phyloP scores from a whole-genome alignment of 2,113 vertebrate species.

The Lophius piscatorius region DNA sequence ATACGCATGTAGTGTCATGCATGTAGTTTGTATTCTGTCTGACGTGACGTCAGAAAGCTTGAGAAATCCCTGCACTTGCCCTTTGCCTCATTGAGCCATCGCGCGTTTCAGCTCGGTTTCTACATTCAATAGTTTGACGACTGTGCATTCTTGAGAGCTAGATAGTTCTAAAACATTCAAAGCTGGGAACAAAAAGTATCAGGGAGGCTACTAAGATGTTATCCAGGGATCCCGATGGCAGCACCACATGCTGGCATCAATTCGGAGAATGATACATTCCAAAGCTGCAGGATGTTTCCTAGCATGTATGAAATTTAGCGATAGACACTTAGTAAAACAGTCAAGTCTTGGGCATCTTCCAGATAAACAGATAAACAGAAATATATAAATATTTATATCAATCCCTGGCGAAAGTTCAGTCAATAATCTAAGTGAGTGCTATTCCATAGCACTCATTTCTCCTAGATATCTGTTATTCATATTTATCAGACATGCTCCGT shows the following conservation, averaged over 20 bases:
- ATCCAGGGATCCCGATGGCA: conserved; percentile 15
- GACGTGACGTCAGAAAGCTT: no score
- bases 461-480: no score
- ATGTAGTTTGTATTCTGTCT: no score
- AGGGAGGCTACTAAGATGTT: conserved; percentile 25
- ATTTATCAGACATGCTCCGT: no score
- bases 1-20: no score
- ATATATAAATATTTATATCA: background rate
- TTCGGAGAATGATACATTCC: conserved; percentile 30
- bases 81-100: background rate
- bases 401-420: no score
- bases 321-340: conserved; percentile 20
- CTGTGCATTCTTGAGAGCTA: background rate
- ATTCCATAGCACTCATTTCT: no score
- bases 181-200: conserved; percentile 28
- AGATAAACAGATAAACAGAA: background rate
- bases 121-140: background rate
- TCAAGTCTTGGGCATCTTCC: background rate
- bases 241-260: conserved; percentile 45
- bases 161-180: conserved; percentile 12
- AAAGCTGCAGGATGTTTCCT: conserved; percentile 26
- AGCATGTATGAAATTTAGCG: conserved; percentile 7
- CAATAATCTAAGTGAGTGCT: no score
- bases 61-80: conserved; percentile 4
- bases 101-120: background rate